Base-by-base conservation (phyloP, 2,797 vertebrate species). In the Muraenolepis orangiensis region DNA sequence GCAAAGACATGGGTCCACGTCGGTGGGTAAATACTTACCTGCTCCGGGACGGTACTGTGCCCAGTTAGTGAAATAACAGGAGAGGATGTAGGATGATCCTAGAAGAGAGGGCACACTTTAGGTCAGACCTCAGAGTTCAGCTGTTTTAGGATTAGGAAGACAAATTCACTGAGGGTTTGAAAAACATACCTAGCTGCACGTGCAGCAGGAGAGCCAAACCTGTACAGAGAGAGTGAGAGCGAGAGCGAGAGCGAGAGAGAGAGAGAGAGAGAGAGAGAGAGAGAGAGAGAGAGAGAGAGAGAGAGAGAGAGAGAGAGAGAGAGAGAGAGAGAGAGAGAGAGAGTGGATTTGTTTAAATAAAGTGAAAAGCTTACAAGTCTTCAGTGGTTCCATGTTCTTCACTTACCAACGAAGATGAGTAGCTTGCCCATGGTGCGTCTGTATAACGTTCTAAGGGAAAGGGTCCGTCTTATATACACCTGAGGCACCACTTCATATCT, bases 1-100 rank as follows among this genome's bases (percentile, higher is more conserved):
- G 80, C 94, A 95, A 77, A 96, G 92, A 80, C 85, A 94, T 70
- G 89, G 92, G 80, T 95, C 91, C 6, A 94, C 74, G 75, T 92
- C 74, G 2, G 92, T 86, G 5, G 95, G 94, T 61, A 94, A 84
- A 82, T 92, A 94, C 76, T 85, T 89, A 1, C 91, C 95, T 32
- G 89, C 85, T 6, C 90, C 93, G 0, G 90, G 89, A 79, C 94
- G 89, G 85, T 94, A 95, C 90, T 95, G 95, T 82, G 90, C 91
- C 95, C 94, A 94, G 93, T 89, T 96, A 78, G 93, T 94, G 81
- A 94, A 95, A 87, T 95, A 95, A 89, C 95, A 96, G 73, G 93
- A 91, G 77, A 94, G 84, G 61, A 94, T 91, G 88, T 93, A 93
- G 12, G 93, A 90, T 42, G 90, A 91, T 76, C 93, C 93, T 95